Base-by-base conservation (phyloP, 2,797 vertebrate species). In the Artibeus jamaicensis region DNA sequence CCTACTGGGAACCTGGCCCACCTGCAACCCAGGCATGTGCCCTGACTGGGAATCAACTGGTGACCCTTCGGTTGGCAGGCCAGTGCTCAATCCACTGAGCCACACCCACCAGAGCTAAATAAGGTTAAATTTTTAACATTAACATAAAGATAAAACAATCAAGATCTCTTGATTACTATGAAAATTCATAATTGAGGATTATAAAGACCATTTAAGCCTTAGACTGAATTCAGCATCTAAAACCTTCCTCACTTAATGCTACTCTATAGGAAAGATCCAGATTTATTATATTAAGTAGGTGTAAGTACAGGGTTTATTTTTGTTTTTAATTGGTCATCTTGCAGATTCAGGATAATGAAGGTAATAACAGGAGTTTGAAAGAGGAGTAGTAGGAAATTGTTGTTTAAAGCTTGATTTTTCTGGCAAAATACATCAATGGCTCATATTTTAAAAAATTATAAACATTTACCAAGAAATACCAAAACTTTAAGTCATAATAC, bases 131-230 rank as follows among this genome's bases (percentile, higher is more conserved):
- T 55, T 83, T 91, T 79, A 97, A 81, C 6, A 57, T 91, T 94
- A 92, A 50, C 14, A 14, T 88, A 55, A 91, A 88, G 48, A n/a
- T 74, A 85, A 44, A 85, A 92, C 5, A 86, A n/a, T 65, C 24
- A 88, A 29, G 12, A 22, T 76, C 1, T 89, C 77, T 89, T 87
- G 53, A 62, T 87, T 48, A 91, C 1, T 44, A 59, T 74, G 73
- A 89, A 90, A 89, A 84, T 86, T 86, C 88, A 48, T 93, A 82
- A 59, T 65, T 95, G 74, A n/a, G n/a, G 79, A 93, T 59, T 86
- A 87, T 4, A 8, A 86, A 89, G 37, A 11, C 67, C n/a, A 55
- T 81, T 96, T 95, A 73, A 71, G 76, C 22, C 57, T 79, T 70
- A 86, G 16, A 89, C 18, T 91, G n/a, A 57, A 88, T 26, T 55